Base-by-base conservation (phyloP, 2,888 invertebrate genomes). In the Brachypterus glaber region DNA sequence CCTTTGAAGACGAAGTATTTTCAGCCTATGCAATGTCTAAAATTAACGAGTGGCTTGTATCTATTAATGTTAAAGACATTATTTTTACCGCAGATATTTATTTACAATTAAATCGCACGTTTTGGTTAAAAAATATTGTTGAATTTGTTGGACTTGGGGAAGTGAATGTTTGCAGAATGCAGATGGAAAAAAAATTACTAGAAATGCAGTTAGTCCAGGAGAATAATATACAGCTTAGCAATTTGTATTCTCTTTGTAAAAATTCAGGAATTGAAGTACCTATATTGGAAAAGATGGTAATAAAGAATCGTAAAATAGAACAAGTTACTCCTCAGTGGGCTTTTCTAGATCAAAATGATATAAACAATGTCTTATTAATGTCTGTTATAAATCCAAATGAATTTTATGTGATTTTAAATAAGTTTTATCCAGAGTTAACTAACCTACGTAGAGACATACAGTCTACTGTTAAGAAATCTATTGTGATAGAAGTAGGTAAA, bases 91-190 rank as follows among this genome's bases (percentile, higher is more conserved):
- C 67, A 3, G 60, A 71, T 55, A 68, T 80, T 24, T 57, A 62
- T 4, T 55, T 79, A 44, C 73, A 76, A 33, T 53, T 82, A 17
- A 75, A 74, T 1, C 70, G 77, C 42, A 72, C 71, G 1, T 54
- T 84, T 24, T 80, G 82, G 70, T 64, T 84, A 1, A 72, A 79
- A 35, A 74, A 77, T 2, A 56, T 83, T 25, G 70, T 74, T 41
- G 70, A 73, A 44, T 67, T 72, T 39, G 59, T 80, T 14, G 57
- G 66, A 1, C 61, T 68, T 3, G 68, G 72, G 15, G 60, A 64
- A 0, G 69, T 77, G n/a, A 43, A 47, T 0, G 17, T 32, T 11
- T 41, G 43, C 2, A 70, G 70, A 44, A 62, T 70, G 17, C 71
- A 74, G 48, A 60, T 82, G 8, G 72, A 70, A 44, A 60, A 64